Percentiles rank a stretch among this genome's conserved stretches.
phyloP scores from a whole-genome alignment of 2,888 invertebrate genomes.

The Slavum lentiscoides region DNA sequence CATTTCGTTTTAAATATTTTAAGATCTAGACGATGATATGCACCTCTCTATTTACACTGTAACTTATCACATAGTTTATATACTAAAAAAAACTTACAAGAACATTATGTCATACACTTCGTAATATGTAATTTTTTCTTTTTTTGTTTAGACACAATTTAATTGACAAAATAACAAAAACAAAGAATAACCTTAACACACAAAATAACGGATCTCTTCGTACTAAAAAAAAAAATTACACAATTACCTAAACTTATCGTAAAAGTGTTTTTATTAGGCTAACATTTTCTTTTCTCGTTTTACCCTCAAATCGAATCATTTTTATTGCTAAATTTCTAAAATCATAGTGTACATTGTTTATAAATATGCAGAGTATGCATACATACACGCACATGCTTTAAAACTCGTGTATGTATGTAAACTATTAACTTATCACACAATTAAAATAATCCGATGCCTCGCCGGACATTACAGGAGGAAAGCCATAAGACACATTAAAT shows the following conservation, averaged over 20 bases:
- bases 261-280: slow-evolving; percentile 1
- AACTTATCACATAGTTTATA: slow-evolving; percentile 52
- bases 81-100: slow-evolving; percentile 32
- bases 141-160: slow-evolving; percentile 43
- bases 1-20: slow-evolving; percentile 38
- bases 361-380: slow-evolving; percentile 21
- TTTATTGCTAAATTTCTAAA: slow-evolving; percentile 46
- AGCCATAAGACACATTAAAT: slow-evolving; percentile 29
- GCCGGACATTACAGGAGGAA: not conserved
- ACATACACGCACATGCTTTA: not conserved
- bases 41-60: slow-evolving; percentile 51
- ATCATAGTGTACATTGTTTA: slow-evolving; percentile 42
- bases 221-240: not conserved
- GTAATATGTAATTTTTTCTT: slow-evolving; percentile 5
- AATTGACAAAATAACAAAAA: slow-evolving; percentile 52
- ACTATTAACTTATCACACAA: slow-evolving; percentile 43
- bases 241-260: slow-evolving; percentile 18
- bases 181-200: slow-evolving; percentile 41
- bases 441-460: slow-evolving; percentile 6
- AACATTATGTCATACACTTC: slow-evolving; percentile 17
- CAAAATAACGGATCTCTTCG: slow-evolving; percentile 44
- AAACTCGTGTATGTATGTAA: not conserved
- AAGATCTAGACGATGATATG: slow-evolving; percentile 52
- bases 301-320: slow-evolving; percentile 44
- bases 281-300: not conserved